These are phyloP conservation scores for Chondrilla cf. caribensis DNA, from an alignment of 37 sponge, comb jelly and placozoan species.

Conservation along the genomic window DNA sequence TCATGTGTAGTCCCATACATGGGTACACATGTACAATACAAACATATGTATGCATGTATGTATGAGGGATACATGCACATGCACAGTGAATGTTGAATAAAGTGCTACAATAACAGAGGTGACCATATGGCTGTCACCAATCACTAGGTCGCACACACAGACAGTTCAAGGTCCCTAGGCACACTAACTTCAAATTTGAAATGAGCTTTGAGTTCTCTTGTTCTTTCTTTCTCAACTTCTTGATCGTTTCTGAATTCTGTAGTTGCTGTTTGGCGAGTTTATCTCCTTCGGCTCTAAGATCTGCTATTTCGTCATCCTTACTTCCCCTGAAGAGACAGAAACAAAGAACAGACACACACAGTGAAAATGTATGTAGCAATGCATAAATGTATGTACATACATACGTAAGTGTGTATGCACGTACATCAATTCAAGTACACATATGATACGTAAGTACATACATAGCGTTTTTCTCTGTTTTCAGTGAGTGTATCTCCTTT, in stretches of 20 bases:
- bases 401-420: too few relatives aligned
- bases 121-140: too few relatives aligned
- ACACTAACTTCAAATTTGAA: constrained; percentile 42
- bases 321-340: constrained; percentile 20
- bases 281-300: constrained; percentile 86
- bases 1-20: too few relatives aligned
- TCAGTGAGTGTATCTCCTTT: not conserved
- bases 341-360: too few relatives aligned
- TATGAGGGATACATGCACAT: too few relatives aligned
- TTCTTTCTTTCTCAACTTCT: constrained; percentile 84
- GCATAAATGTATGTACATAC: not conserved
- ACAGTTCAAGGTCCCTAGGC: too few relatives aligned
- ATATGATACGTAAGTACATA: not conserved
- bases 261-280: constrained; percentile 86
- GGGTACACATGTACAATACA: too few relatives aligned
- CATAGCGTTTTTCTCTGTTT: not conserved
- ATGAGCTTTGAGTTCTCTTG: constrained; percentile 78
- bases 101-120: too few relatives aligned
- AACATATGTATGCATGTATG: too few relatives aligned
- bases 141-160: too few relatives aligned
- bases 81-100: too few relatives aligned
- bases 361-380: not conserved
- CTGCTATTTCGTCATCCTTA: constrained; percentile 72
- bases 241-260: constrained; percentile 77
- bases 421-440: not conserved